Conservation (phyloP, 92 coral and sea anemone genomes). For the Metridium senile region DNA sequence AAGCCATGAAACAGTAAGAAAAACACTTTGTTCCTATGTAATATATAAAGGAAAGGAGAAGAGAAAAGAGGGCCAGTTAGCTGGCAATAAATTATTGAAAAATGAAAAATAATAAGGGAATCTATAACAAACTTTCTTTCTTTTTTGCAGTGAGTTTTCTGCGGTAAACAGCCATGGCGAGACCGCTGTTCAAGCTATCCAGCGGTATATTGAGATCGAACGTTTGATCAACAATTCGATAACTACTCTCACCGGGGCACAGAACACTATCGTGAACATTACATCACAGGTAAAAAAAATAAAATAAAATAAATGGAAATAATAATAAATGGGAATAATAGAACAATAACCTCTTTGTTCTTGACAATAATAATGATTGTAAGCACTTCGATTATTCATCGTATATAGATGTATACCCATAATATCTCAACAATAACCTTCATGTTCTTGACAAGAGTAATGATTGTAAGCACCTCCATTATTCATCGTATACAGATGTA, state of each 20-base stretch:
- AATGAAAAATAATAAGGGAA: background rate
- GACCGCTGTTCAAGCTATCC: slow-evolving; percentile 43
- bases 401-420: too few species aligned
- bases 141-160: slow-evolving; percentile 67
- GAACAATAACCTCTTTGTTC: too few species aligned
- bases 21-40: background rate
- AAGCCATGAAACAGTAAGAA: slow-evolving; percentile 69
- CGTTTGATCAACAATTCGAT: slow-evolving; percentile 54
- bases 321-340: too few species aligned
- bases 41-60: background rate
- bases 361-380: too few species aligned
- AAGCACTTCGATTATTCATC: too few species aligned
- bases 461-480: too few species aligned
- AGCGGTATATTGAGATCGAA: slow-evolving; percentile 47
- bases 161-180: slow-evolving; percentile 51
- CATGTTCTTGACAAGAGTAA: too few species aligned
- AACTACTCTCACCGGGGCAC: slow-evolving; percentile 29
- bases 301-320: background rate
- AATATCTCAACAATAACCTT: too few species aligned
- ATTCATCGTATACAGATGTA: too few species aligned
- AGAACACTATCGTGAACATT: slow-evolving; percentile 31
- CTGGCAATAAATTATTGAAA: background rate
- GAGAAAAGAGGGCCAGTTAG: background rate
- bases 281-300: slow-evolving; percentile 25
- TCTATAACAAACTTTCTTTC: too few species aligned